Base-by-base conservation (phyloP, 2,888 invertebrate species). In the Therioaphis trifolii region DNA sequence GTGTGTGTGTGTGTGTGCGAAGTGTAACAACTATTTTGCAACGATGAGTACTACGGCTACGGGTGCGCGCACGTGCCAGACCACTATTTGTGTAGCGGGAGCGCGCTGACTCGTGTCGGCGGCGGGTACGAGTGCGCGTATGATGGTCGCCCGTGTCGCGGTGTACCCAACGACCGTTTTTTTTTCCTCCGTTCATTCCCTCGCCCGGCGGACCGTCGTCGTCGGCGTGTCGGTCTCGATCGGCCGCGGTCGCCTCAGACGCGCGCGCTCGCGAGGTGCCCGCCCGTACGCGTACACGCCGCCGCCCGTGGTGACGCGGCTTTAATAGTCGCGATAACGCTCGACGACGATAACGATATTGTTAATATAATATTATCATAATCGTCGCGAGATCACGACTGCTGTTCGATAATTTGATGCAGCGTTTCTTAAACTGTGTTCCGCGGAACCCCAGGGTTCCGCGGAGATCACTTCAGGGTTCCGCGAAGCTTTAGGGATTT, bases 101-200 rank as follows among this genome's bases (percentile, higher is more conserved):
- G 43, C 80, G 80, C 80, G 80, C 49, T 58, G 71, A 80, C 80
- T 80, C 80, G 72, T 71, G 80, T 80, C 80, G 71, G 46, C 43
- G 43, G 18, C 35, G 68, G 27, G 78, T 80, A 49, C 80, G 80
- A 80, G 80, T 35, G 80, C 35, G n/a, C 69, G 72, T 72, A 52
- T 78, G 66, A 78, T 40, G 35, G 7, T 35, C 35, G 35, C 66
- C 66, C 49, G 29, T 40, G 18, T 58, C 7, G 2, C 1, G 43
- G 43, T 24, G 29, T 46, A 61, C 43, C 29, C 24, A 71, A 79
- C 69, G 69, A 58, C 24, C 79, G 79, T 72, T 72, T 40, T 80
- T 78, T 72, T 72, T 40, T 80, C 66, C 35, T 7, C 35, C 35
- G 7, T 35, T n/a, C n/a, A n/a, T n/a, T 72, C 80, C 80, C 61